These are phyloP conservation scores for Xenopus laevis DNA, from an alignment of 2,113 vertebrate genomes.

Conservation along the genomic window DNA sequence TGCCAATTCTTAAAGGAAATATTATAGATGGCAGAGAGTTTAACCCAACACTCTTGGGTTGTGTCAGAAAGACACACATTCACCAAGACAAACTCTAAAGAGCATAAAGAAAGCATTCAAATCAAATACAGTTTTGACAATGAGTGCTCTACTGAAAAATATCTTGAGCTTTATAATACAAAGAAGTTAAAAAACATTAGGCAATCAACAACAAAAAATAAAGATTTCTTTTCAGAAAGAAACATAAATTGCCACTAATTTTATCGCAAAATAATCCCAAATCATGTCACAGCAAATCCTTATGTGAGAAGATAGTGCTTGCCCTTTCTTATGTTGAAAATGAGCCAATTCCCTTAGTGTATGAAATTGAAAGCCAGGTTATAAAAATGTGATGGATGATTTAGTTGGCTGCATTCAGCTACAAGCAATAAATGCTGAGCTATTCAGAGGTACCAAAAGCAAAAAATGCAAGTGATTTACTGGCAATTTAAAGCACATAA, in stretches of 20 bases:
- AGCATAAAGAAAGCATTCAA: not conserved
- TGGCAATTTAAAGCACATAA: conserved; percentile 69
- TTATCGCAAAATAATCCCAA: conserved; percentile 20
- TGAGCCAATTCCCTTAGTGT: conserved; percentile 54
- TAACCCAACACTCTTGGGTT: not conserved
- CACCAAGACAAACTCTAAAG: too few relatives aligned
- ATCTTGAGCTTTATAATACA: not conserved
- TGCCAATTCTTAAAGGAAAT: too few relatives aligned
- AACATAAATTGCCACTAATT: conserved; percentile 10
- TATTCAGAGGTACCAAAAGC: conserved; percentile 66
- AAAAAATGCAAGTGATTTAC: conserved; percentile 73
- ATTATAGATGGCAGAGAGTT: not conserved
- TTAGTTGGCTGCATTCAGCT: conserved; percentile 67
- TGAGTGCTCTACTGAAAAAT: not conserved
- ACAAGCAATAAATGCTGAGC: conserved; percentile 74
- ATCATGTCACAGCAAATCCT: conserved; percentile 18
- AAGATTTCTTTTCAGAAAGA: not conserved
- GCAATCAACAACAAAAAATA: not conserved
- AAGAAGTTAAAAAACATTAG: not conserved
- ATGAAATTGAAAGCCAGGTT: conserved; percentile 65
- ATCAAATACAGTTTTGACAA: not conserved
- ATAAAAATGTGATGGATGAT: conserved; percentile 73
- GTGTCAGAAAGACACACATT: not conserved
- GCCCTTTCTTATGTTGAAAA: conserved; percentile 52
- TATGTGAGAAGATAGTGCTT: conserved; percentile 42